A percentile compares a stretch with the other conserved stretches of the same genome.
Conservation (phyloP, 1,140 invertebrate species). For the Linepithema humile region DNA sequence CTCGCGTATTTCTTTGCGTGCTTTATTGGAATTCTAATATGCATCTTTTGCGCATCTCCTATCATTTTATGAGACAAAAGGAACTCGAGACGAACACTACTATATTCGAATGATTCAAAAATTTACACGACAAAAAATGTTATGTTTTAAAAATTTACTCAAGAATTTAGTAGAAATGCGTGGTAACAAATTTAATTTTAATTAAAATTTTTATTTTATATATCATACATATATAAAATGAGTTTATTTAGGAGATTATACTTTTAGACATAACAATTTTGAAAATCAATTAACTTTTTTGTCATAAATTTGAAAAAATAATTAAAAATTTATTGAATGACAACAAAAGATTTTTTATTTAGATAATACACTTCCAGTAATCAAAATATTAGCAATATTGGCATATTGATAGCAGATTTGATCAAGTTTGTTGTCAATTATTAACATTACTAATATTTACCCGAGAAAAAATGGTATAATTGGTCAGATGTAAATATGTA, state of each 20-base stretch:
- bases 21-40: conserved; percentile 49
- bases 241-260: background rate
- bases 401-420: too few relatives aligned
- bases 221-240: background rate
- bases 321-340: background rate
- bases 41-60: conserved; percentile 39
- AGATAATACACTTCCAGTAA: too few relatives aligned
- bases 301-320: background rate
- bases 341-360: background rate
- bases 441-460: too few relatives aligned
- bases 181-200: background rate
- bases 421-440: too few relatives aligned
- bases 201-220: background rate
- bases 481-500: too few relatives aligned
- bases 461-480: too few relatives aligned
- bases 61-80: conserved; percentile 35
- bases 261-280: background rate
- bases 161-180: background rate
- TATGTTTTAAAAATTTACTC: background rate
- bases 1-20: conserved; percentile 35
- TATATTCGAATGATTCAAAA: background rate
- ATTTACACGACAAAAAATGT: background rate
- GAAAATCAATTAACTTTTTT: background rate
- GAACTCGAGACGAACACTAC: conserved; percentile 12
- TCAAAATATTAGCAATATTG: too few relatives aligned